Conservation (phyloP, 2,113 vertebrate genomes). For the Malurus alboscapulatus region DNA sequence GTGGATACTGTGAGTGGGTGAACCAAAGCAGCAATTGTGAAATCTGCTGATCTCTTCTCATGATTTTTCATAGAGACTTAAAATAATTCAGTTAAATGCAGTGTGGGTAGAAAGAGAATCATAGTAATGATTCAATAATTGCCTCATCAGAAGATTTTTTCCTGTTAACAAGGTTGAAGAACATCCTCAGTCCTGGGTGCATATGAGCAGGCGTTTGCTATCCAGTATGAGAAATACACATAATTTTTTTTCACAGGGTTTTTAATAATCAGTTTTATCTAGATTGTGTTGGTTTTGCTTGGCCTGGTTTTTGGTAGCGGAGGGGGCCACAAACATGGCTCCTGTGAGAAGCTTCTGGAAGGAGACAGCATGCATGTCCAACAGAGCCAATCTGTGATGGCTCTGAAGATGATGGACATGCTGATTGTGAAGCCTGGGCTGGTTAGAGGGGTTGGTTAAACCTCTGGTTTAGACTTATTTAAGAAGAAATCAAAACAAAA, state of each 20-base stretch:
- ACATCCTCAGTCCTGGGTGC: not conserved
- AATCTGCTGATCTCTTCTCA: slow-evolving; percentile 8
- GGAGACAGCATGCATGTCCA: too few species aligned
- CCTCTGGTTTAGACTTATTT: too few species aligned
- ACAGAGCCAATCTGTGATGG: too few species aligned
- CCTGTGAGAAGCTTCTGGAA: too few species aligned
- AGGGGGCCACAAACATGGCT: too few species aligned
- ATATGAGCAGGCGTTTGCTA: not conserved
- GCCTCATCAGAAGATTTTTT: not conserved
- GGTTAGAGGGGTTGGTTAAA: too few species aligned
- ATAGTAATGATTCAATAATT: slow-evolving; percentile 1
- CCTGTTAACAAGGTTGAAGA: not conserved
- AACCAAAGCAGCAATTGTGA: not conserved
- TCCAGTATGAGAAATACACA: not conserved
- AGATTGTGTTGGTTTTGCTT: not conserved
- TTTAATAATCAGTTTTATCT: not conserved
- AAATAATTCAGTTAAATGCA: slow-evolving; percentile 24
- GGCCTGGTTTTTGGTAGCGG: too few species aligned
- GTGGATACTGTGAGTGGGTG: not conserved
- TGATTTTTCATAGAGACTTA: slow-evolving; percentile 7
- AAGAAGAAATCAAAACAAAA: too few species aligned
- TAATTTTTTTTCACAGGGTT: not conserved
- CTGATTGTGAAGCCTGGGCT: too few species aligned
- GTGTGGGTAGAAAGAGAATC: slow-evolving; percentile 31
- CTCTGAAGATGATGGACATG: too few species aligned